These are phyloP conservation scores for Phaenicophaeus curvirostris DNA, from an alignment of 2,797 vertebrate species.

Conservation along the genomic window DNA sequence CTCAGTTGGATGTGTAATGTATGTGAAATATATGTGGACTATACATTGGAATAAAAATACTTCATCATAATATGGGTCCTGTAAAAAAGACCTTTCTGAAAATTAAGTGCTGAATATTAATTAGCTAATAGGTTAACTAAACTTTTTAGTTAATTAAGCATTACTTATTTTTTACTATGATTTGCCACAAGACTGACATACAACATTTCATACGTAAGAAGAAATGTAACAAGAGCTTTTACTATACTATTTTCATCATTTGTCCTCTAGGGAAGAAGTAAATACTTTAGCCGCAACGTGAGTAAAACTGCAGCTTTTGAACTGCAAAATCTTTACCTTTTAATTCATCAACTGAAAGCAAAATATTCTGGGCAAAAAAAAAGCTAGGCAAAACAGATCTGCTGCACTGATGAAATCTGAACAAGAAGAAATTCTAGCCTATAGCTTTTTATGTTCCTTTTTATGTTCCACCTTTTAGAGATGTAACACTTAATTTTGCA, in stretches of 20 bases:
- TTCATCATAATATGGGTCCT: neutral
- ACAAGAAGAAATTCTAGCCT: neutral
- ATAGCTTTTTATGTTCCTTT: neutral
- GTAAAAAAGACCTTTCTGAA: neutral
- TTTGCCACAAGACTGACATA: neutral
- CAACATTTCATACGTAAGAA: neutral
- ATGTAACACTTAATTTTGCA: neutral
- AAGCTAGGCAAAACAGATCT: neutral
- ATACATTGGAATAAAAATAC: neutral
- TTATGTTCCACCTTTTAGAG: neutral
- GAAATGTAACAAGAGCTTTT: neutral
- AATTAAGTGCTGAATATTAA: neutral
- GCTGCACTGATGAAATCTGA: neutral
- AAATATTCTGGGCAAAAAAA: neutral
- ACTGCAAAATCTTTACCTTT: neutral
- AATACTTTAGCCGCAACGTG: neutral
- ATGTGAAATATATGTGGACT: neutral
- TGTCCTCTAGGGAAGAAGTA: neutral
- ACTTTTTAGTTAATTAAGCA: neutral
- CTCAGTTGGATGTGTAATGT: neutral
- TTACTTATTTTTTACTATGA: neutral
- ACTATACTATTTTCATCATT: neutral
- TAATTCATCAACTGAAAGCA: neutral
- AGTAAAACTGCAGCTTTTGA: neutral
- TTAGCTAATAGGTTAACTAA: neutral